These are phyloP conservation scores for Tonatia bakeri DNA, from an alignment of 2,113 vertebrate species.

Conservation along the genomic window DNA sequence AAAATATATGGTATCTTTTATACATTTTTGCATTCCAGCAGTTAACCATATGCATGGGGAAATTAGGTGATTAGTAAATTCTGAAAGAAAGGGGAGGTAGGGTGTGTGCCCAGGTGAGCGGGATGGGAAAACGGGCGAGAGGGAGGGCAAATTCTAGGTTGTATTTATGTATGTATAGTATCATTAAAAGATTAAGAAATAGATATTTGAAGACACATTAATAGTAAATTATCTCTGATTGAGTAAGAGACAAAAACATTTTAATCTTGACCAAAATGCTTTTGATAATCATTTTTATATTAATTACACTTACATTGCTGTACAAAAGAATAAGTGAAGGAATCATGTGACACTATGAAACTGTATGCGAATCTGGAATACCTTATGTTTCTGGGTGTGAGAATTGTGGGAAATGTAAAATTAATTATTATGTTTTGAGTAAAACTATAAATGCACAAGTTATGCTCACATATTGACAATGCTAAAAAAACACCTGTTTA, in stretches of 20 bases:
- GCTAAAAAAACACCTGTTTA: conserved; percentile 35
- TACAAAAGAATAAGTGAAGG: background rate
- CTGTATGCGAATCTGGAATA: background rate
- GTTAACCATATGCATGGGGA: background rate
- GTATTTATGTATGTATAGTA: background rate
- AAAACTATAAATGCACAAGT: background rate
- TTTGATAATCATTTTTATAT: background rate
- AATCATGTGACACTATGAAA: background rate
- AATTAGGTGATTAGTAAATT: background rate
- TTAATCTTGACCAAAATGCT: background rate
- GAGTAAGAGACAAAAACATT: background rate
- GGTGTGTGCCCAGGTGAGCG: background rate
- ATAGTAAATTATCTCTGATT: background rate
- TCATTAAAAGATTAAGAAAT: background rate
- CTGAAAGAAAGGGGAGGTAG: background rate
- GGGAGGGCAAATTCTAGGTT: background rate
- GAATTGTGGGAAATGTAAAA: background rate
- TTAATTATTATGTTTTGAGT: background rate
- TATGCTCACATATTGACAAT: background rate
- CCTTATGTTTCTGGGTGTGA: background rate
- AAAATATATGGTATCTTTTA: background rate
- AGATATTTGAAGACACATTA: background rate
- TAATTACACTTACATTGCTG: background rate
- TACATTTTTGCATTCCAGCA: background rate
- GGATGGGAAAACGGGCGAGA: rapidly evolving